These are phyloP conservation scores for Vesta saturnalis DNA, from an alignment of 2,888 invertebrate genomes.

Conservation along the genomic window DNA sequence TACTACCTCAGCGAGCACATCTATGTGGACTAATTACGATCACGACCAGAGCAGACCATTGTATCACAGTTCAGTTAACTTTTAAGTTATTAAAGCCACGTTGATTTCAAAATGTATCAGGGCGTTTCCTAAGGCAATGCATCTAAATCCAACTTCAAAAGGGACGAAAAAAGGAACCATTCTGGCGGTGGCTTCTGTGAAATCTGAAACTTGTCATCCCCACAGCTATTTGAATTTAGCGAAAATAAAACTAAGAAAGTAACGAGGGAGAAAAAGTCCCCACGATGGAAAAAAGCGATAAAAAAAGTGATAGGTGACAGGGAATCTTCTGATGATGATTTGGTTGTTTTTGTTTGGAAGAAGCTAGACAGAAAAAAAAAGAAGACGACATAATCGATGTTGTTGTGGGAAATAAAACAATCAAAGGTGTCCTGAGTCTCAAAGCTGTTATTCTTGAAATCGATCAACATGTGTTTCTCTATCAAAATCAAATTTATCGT, in stretches of 20 bases:
- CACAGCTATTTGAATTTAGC: not conserved
- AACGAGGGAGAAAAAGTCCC: too few relatives aligned
- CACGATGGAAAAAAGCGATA: not conserved
- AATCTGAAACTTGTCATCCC: not conserved
- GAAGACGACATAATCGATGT: not conserved
- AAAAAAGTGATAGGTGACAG: not conserved
- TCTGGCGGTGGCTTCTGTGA: not conserved
- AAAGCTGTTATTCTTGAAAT: not conserved
- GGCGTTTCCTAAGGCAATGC: not conserved
- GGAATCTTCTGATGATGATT: not conserved
- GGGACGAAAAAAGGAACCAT: not conserved
- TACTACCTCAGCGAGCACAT: too few relatives aligned
- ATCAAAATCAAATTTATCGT: not conserved
- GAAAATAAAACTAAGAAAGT: too few relatives aligned
- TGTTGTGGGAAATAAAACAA: not conserved
- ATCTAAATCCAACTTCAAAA: not conserved
- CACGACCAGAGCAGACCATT: too few relatives aligned
- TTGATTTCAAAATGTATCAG: not conserved
- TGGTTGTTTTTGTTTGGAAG: too few relatives aligned
- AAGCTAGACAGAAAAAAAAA: too few relatives aligned
- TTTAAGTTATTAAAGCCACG: not conserved
- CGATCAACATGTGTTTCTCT: not conserved
- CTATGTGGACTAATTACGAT: too few relatives aligned
- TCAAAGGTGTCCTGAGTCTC: not conserved
- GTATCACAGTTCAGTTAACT: not conserved